These are phyloP conservation scores for Bovichtus diacanthus DNA, from an alignment of 2,797 vertebrate species.

Conservation along the genomic window DNA sequence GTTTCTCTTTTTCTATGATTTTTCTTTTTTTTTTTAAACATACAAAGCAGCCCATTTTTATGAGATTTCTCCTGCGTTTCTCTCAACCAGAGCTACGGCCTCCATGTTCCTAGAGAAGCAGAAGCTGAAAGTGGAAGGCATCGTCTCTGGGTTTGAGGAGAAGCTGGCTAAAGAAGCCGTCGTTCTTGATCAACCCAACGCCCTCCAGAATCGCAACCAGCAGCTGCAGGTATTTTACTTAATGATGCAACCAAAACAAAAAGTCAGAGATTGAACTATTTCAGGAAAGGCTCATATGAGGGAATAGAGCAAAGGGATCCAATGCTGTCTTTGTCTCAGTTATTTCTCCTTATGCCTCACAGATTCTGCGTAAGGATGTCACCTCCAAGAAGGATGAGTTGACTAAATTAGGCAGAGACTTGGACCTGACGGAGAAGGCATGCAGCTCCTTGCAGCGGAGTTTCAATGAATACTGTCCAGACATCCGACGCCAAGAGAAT, in stretches of 20 bases:
- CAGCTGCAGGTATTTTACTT: slow-evolving; percentile 87
- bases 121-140: slow-evolving; percentile 84
- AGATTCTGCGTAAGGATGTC: slow-evolving; percentile 84
- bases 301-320: not conserved
- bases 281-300: not conserved
- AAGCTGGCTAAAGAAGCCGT: slow-evolving; percentile 84
- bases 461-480: slow-evolving; percentile 92
- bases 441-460: slow-evolving; percentile 88
- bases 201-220: slow-evolving; percentile 81
- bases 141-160: slow-evolving; percentile 88
- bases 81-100: slow-evolving; percentile 85
- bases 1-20: not conserved
- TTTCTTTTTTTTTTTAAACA: too few relatives aligned
- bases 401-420: slow-evolving; percentile 87
- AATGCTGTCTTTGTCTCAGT: not conserved
- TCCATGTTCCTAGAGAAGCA: slow-evolving; percentile 90
- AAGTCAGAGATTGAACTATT: not conserved
- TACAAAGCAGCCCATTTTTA: not conserved
- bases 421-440: slow-evolving; percentile 87
- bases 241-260: not conserved
- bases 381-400: slow-evolving; percentile 85
- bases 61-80: not conserved
- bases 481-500: slow-evolving; percentile 88
- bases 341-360: slow-evolving; percentile 19
- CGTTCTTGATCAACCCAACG: slow-evolving; percentile 80